A percentile compares a stretch with the other conserved stretches of the same genome.
Evolutionary conservation across 2,888 invertebrate species (phyloP).

Genomic region (Harmothoe impar): DNA sequence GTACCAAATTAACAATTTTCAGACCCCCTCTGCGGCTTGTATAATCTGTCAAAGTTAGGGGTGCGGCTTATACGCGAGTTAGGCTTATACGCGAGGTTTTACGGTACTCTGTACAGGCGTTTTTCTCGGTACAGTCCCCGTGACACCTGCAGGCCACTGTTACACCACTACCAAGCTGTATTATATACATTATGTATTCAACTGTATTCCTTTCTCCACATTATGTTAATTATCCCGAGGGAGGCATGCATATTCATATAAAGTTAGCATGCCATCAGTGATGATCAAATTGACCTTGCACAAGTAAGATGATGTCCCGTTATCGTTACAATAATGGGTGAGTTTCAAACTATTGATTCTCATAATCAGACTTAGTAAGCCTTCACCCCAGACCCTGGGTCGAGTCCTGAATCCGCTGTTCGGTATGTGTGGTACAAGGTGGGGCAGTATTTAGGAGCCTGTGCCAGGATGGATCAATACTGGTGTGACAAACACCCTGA

Average conservation of each 20-base stretch:
- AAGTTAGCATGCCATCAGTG: neutral
- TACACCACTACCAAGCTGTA: neutral
- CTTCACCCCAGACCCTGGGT: neutral
- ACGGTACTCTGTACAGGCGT: too few relatives aligned
- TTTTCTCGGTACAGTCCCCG: neutral
- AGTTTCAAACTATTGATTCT: neutral
- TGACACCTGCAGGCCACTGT: neutral
- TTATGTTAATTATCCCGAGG: neutral
- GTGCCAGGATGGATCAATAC: neutral
- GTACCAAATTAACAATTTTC: too few relatives aligned
- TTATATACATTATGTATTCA: neutral
- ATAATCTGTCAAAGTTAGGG: too few relatives aligned
- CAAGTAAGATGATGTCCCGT: neutral
- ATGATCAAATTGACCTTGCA: neutral
- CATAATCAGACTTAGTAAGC: neutral
- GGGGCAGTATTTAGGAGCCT: neutral
- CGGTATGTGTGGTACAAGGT: neutral
- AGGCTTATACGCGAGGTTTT: too few relatives aligned
- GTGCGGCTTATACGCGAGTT: too few relatives aligned
- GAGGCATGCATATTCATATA: neutral
- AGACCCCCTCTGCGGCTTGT: too few relatives aligned
- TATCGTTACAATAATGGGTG: neutral
- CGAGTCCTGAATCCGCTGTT: neutral
- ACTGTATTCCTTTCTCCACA: neutral
- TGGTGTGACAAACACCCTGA: constrained; percentile 2